phyloP scores from a whole-genome alignment of 2,888 invertebrate genomes.

The Gonocerus acuteangulatus region DNA sequence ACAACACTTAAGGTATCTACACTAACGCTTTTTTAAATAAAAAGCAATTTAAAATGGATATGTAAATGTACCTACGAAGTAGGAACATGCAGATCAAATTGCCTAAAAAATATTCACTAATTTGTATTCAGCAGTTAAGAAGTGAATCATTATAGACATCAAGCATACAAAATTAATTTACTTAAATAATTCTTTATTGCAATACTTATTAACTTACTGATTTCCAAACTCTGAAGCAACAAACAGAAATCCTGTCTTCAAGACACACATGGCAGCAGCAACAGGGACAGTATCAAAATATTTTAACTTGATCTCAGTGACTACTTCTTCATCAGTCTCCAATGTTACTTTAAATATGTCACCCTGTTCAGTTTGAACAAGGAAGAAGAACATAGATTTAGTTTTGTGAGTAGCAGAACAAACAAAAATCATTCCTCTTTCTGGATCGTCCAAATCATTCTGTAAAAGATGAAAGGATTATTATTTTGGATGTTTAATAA shows the following conservation, averaged over 20 bases:
- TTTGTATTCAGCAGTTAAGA: too few species aligned
- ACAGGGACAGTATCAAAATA: conserved; percentile 99
- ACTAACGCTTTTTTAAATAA: too few species aligned
- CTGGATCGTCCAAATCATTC: conserved; percentile 98
- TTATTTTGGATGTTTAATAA: too few species aligned
- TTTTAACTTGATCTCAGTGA: conserved; percentile 95
- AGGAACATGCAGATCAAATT: too few species aligned
- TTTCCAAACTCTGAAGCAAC: conserved; percentile 99
- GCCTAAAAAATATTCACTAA: too few species aligned
- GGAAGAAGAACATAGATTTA: conserved; percentile 98
- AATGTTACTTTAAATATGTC: conserved; percentile 95
- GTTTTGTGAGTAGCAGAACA: conserved; percentile 99
- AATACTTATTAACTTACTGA: conserved; percentile 77
- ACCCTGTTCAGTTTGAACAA: conserved; percentile 98
- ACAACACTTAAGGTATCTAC: too few species aligned
- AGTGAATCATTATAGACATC: too few species aligned
- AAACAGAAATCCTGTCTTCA: conserved; percentile 97
- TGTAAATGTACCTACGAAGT: too few species aligned
- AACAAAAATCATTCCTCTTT: conserved; percentile 98
- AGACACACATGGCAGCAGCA: conserved; percentile 91
- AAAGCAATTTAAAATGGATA: too few species aligned
- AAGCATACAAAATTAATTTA: too few species aligned
- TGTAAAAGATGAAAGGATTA: conserved; percentile 39
- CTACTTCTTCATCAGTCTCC: conserved; percentile 95
- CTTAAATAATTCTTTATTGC: too few species aligned